Percentiles rank a stretch among this genome's conserved stretches.
These are phyloP conservation scores for Psittacula derbiana DNA, from an alignment of 2,797 vertebrate species.

Conservation along the genomic window DNA sequence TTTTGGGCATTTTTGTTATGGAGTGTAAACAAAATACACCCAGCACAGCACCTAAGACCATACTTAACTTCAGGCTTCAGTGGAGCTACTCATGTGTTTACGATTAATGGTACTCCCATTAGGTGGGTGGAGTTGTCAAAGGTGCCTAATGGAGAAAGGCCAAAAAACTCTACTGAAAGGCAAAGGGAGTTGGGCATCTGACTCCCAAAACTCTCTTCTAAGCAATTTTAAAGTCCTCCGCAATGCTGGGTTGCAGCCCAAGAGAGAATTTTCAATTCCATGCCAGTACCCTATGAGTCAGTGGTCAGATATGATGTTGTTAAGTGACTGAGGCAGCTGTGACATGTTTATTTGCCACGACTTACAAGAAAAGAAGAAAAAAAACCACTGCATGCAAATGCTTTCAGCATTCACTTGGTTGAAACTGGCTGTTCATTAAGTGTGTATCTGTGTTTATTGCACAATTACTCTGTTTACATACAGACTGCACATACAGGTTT, in stretches of 20 bases:
- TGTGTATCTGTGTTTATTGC: fast-evolving
- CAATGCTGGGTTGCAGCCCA: background rate
- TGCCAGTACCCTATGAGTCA: background rate
- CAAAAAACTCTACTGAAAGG: background rate
- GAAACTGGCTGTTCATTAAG: background rate
- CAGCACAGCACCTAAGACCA: background rate
- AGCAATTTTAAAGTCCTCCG: background rate
- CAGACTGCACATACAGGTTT: background rate
- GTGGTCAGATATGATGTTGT: background rate
- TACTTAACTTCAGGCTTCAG: background rate
- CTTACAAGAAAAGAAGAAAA: background rate
- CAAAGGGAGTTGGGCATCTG: background rate
- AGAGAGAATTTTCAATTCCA: background rate
- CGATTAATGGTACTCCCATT: background rate
- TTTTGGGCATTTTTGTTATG: background rate
- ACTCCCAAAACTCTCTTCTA: background rate
- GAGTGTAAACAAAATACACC: background rate
- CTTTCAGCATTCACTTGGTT: background rate
- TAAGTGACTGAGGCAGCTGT: background rate
- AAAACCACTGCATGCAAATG: fast-evolving
- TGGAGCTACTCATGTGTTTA: background rate
- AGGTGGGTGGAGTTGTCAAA: background rate
- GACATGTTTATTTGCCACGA: background rate
- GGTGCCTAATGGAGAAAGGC: background rate
- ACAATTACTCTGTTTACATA: background rate